These are phyloP conservation scores for Nycticebus coucang DNA, from an alignment of 2,113 vertebrate genomes.

Conservation along the genomic window DNA sequence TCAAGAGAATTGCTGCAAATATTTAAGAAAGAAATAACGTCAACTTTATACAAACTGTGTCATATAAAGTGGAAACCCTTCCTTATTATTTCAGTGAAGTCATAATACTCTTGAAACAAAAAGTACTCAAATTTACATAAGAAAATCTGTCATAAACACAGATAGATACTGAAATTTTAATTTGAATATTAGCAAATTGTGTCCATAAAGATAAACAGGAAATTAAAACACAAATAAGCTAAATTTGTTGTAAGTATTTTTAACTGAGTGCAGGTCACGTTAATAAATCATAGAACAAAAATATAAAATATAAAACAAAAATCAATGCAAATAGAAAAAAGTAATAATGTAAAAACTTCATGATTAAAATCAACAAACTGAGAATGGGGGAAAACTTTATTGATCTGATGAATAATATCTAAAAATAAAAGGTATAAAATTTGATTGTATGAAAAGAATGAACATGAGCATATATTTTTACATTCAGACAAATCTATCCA, in stretches of 20 bases:
- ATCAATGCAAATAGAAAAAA: neutral
- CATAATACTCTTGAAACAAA: neutral
- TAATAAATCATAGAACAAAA: constrained; percentile 6
- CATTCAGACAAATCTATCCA: neutral
- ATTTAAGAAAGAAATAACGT: neutral
- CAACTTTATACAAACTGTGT: neutral
- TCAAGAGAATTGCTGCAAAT: neutral
- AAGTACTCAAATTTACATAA: neutral
- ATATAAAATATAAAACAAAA: neutral
- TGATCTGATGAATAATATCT: neutral
- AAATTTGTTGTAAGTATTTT: neutral
- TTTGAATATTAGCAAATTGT: neutral
- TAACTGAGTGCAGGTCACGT: neutral
- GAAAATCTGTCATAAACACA: neutral
- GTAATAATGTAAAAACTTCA: neutral
- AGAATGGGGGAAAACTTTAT: neutral
- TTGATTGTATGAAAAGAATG: neutral
- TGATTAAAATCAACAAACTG: neutral
- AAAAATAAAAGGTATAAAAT: neutral
- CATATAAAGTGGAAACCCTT: neutral
- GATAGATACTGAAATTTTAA: neutral
- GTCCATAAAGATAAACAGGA: neutral
- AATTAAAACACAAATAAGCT: neutral
- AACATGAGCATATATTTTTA: neutral
- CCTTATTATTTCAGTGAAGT: neutral